Conservation (phyloP, 2,113 vertebrate genomes). For the Alouatta palliata region DNA sequence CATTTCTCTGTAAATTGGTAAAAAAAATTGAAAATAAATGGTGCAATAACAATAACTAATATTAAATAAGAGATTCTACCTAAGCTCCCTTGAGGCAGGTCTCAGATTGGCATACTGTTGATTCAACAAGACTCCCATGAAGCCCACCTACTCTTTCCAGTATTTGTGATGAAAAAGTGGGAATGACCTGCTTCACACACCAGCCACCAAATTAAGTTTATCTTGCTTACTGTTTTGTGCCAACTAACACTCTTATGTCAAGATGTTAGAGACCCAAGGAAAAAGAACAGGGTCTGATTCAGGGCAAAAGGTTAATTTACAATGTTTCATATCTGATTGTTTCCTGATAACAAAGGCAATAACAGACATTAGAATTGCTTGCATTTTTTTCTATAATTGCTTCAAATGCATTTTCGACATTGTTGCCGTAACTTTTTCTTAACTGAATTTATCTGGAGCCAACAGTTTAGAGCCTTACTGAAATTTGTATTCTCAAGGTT, state of each 20-base stretch:
- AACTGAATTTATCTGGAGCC: not conserved
- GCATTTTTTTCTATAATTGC: not conserved
- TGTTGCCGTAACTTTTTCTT: slow-evolving; percentile 1
- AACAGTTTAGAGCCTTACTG: not conserved
- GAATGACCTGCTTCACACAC: not conserved
- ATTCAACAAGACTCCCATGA: not conserved
- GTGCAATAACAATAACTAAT: not conserved
- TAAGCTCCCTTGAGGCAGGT: not conserved
- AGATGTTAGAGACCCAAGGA: not conserved
- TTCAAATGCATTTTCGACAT: not conserved
- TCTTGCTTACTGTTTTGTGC: not conserved
- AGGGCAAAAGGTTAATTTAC: not conserved
- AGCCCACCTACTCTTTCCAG: not conserved
- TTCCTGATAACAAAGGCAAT: not conserved
- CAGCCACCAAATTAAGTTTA: not conserved
- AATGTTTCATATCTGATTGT: slow-evolving; percentile 1
- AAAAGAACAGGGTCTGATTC: not conserved
- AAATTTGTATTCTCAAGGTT: slow-evolving; percentile 17
- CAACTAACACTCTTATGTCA: not conserved
- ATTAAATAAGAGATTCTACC: not conserved
- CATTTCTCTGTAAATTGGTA: not conserved
- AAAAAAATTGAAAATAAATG: not conserved
- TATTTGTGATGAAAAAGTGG: not conserved
- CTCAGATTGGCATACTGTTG: not conserved
- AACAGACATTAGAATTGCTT: not conserved